Evolutionary conservation across 2,797 vertebrate genomes (phyloP), one percentile per base, ranked within the genome.

Genomic region (Peromyscus aztecus): DNA sequence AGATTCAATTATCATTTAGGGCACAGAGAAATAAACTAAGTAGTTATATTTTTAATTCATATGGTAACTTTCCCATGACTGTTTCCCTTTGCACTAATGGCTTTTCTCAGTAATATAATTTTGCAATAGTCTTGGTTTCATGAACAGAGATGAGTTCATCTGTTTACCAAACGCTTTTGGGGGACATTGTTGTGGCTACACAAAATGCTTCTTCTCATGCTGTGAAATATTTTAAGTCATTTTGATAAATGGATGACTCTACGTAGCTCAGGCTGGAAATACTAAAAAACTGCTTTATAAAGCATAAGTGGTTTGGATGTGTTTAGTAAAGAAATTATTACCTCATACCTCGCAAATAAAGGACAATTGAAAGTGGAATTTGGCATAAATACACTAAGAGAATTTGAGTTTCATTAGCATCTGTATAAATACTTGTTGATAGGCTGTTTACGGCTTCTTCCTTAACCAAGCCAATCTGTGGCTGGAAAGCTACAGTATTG

Each of bases 331-430:
- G 76, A 95, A 84, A 34, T 89, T 96, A 97, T 97, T 98, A 93
- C 89, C 94, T 97, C 94, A 98, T 90, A 91, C 90, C 40, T 94
- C 89, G 95, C 86, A 94, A 97, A 97, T 92, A 93, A 97, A 96
- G 81, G 67, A 94, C 49, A 97, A 95, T 89, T 76, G 90, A 96
- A 97, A 97, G 78, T 97, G 77, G 93, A 97, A 90, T 95, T 96
- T 98, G 97, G 97, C 97, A 89, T 93, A 96, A 82, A 94, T 91
- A 82, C 59, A 81, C 95, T 92, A 83, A 96, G 52, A 97, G 96
- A 96, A 96, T 96, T 98, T 97, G 95, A 97, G 97, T 95, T 92
- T 97, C 91, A 97, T 98, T 97, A 98, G 93, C 96, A 98, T 98
- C 92, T 97, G 87, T 95, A 97, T 97, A 98, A 97, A 97, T 97